phyloP scores from a whole-genome alignment of 2,113 vertebrate species.

The Pogonocichla stellata region DNA sequence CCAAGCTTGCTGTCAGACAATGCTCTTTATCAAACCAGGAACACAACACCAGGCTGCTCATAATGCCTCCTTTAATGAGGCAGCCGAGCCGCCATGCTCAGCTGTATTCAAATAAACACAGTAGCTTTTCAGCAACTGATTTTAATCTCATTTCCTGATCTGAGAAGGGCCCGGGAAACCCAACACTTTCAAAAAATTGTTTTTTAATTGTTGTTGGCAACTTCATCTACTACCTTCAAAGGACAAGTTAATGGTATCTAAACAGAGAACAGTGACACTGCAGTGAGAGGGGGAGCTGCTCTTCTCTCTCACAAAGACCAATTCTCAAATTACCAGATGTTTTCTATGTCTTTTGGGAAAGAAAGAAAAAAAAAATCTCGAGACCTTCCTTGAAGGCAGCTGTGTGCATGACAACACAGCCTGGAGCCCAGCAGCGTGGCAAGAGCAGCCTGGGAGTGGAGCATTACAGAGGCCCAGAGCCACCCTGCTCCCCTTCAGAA shows the following conservation, averaged over 20 bases:
- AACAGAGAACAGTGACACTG: background rate
- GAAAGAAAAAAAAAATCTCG: background rate
- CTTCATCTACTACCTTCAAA: constrained; percentile 53
- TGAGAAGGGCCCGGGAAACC: constrained; percentile 32
- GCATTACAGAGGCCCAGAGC: background rate
- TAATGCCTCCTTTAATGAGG: constrained; percentile 55
- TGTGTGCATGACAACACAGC: background rate
- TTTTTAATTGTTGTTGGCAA: constrained; percentile 58
- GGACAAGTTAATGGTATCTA: constrained; percentile 37
- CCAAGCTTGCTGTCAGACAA: constrained; percentile 56
- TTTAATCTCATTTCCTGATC: constrained; percentile 58
- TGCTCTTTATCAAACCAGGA: constrained; percentile 35
- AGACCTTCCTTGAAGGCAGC: background rate
- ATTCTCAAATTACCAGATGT: constrained; percentile 39
- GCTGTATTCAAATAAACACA: constrained; percentile 51
- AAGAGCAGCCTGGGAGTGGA: background rate
- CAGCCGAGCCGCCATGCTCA: background rate
- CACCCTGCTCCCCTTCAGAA: background rate
- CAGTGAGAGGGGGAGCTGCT: background rate
- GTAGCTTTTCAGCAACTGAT: constrained; percentile 46
- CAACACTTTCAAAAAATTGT: constrained; percentile 22
- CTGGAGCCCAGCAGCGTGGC: fast-evolving
- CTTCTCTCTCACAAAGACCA: background rate
- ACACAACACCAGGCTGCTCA: constrained; percentile 44
- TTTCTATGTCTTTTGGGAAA: background rate